These are phyloP conservation scores for Peromyscus nudipes DNA, from an alignment of 2,797 vertebrate species.

Conservation along the genomic window DNA sequence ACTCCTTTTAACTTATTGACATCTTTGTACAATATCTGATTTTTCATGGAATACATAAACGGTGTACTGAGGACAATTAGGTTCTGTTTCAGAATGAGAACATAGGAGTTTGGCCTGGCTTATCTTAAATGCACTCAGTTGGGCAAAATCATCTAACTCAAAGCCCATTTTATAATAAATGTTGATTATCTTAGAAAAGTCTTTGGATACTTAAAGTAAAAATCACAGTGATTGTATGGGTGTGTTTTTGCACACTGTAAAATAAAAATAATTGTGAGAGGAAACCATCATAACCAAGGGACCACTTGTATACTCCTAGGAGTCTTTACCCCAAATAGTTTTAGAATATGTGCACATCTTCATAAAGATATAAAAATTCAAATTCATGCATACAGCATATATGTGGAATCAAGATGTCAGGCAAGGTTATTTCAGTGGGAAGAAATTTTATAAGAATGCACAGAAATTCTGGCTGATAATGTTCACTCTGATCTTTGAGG, in stretches of 20 bases:
- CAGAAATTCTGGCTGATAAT: neutral
- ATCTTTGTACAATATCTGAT: neutral
- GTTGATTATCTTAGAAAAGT: neutral
- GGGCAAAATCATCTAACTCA: neutral
- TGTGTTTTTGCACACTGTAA: neutral
- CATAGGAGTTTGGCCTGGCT: too few species aligned
- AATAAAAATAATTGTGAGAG: neutral
- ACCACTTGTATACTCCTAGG: neutral
- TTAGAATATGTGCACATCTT: neutral
- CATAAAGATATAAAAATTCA: neutral
- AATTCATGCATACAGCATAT: neutral
- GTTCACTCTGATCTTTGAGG: neutral
- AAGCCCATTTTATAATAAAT: neutral
- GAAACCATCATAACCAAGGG: neutral
- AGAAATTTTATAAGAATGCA: neutral
- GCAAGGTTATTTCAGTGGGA: neutral
- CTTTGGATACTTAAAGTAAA: neutral
- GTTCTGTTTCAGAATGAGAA: neutral
- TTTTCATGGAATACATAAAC: conserved; percentile 6
- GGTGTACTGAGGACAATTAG: neutral
- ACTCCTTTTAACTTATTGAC: neutral
- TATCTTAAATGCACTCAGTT: neutral
- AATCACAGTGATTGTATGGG: neutral
- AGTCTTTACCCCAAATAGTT: neutral
- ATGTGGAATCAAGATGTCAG: neutral